phyloP scores from a whole-genome alignment of 2,888 invertebrate species.

The Drosophila robusta region DNA sequence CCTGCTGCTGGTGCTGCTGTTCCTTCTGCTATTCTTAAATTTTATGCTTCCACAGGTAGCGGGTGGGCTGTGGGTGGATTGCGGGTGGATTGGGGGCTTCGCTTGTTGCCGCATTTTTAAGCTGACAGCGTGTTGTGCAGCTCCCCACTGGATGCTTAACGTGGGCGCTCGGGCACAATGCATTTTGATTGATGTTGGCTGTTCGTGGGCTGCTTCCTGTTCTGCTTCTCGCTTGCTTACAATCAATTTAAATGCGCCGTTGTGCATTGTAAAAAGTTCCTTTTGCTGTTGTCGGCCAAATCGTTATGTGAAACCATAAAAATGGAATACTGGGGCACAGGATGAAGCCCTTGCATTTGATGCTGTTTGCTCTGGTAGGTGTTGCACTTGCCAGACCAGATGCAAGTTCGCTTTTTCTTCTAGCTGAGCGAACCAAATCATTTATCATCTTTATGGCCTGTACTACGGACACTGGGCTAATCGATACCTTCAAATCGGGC shows the following conservation, averaged over 20 bases:
- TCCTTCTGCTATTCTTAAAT: slow-evolving; percentile 65
- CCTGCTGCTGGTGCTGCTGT: slow-evolving; percentile 1
- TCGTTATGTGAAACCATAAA: slow-evolving; percentile 70
- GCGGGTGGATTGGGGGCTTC: slow-evolving; percentile 1
- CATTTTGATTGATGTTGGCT: slow-evolving; percentile 71
- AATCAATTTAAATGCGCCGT: slow-evolving; percentile 78
- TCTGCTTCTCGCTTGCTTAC: slow-evolving; percentile 63
- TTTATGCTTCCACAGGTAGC: slow-evolving; percentile 73
- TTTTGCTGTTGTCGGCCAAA: slow-evolving; percentile 60
- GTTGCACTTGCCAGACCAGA: slow-evolving; percentile 36
- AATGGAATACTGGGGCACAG: slow-evolving; percentile 69
- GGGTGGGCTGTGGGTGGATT: slow-evolving; percentile 9
- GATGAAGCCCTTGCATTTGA: slow-evolving; percentile 21
- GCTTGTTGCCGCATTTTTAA: slow-evolving; percentile 21
- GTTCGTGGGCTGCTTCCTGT: slow-evolving; percentile 63
- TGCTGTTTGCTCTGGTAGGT: slow-evolving; percentile 22
- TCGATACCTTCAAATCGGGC: slow-evolving; percentile 65
- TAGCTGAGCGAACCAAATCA: slow-evolving; percentile 28
- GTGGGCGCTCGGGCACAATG: slow-evolving; percentile 56
- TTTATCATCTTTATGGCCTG: slow-evolving; percentile 63
- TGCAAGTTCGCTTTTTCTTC: slow-evolving; percentile 63
- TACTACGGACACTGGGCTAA: slow-evolving; percentile 55
- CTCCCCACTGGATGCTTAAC: slow-evolving; percentile 46
- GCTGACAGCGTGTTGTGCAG: slow-evolving; percentile 21
- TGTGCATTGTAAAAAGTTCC: slow-evolving; percentile 74